phyloP scores from a whole-genome alignment of 92 coral and sea anemone genomes.

The Micromussa lordhowensis region DNA sequence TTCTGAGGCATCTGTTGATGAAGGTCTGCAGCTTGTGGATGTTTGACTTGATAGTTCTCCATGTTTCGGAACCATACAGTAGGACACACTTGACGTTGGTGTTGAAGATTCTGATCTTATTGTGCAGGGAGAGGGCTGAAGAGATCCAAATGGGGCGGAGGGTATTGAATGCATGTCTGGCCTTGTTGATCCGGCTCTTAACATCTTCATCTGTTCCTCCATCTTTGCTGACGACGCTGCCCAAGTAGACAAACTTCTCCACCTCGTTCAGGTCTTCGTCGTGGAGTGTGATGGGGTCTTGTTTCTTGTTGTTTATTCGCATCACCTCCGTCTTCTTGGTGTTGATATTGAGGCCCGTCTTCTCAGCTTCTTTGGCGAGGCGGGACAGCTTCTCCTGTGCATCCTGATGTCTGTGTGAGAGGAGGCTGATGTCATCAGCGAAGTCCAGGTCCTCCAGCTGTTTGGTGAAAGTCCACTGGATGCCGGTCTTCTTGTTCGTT shows the following conservation, averaged over 20 bases:
- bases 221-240: too few relatives aligned
- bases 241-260: too few relatives aligned
- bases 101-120: background rate
- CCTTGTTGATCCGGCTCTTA: background rate
- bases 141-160: background rate
- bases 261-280: too few relatives aligned
- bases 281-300: background rate
- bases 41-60: too few relatives aligned
- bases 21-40: too few relatives aligned
- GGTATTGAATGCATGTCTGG: background rate
- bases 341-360: conserved; percentile 6
- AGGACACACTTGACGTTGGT: background rate
- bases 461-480: background rate
- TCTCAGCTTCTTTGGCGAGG: conserved; percentile 23
- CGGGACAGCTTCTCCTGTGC: conserved; percentile 22
- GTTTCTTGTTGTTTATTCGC: conserved; percentile 4
- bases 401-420: conserved; percentile 13
- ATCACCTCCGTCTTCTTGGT: conserved; percentile 9
- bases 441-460: background rate
- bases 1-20: too few relatives aligned
- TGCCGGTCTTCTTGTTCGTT: conserved; percentile 13
- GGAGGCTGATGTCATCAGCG: too few relatives aligned
- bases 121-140: background rate
- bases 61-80: too few relatives aligned
- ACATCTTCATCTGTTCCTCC: too few relatives aligned